Evolutionary conservation across 2,113 vertebrate genomes (phyloP), one percentile per base, ranked within the genome.

Genomic region (Ptyas mucosa): DNA sequence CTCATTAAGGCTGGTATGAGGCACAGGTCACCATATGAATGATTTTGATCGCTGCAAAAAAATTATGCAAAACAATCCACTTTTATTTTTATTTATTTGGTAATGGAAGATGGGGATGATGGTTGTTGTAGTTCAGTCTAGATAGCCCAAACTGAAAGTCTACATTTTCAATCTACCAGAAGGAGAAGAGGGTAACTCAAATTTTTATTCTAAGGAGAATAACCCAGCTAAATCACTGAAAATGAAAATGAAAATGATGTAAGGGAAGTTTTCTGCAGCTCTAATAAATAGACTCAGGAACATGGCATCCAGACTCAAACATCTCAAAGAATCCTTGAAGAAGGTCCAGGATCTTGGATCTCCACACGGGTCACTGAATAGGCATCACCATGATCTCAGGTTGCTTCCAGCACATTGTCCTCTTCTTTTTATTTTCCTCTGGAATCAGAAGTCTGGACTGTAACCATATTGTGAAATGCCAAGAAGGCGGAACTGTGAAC

Each of bases 171-270:
- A 39, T 81, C n/a, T 43, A 4, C 34, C 18, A 39, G 6, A 12
- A 52, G 5, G 7, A 3, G 24, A 87, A 87, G 26, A 87, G 11
- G 5, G 43, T 52, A 87, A 87, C 24, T 61, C 51, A 89, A 75
- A 46, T 46, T 46, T 46, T 46, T 46, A 46, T 4, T 46, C 43
- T 46, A 46, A 46, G 5, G 43, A 46, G 43, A 46, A 46, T 46
- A 46, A 46, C 43, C 43, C 43, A 46, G 43, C 43, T 46, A 46
- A 46, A 46, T 46, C 43, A 46, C 43, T 46, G 94, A 95, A 91
- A 94, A 90, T 94, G 95, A 96, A 97, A 97, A 94, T 96, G 97
- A 96, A 97, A 97, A 93, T 96, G 39, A 86, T 51, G 24, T 15
- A 14, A 87, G 49, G 26, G 49, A 86, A 89, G 20, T 89, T 89